Percentiles rank a stretch among this genome's conserved stretches.
Conservation (phyloP, 2,888 invertebrate species). For the Trichopria drosophilae region DNA sequence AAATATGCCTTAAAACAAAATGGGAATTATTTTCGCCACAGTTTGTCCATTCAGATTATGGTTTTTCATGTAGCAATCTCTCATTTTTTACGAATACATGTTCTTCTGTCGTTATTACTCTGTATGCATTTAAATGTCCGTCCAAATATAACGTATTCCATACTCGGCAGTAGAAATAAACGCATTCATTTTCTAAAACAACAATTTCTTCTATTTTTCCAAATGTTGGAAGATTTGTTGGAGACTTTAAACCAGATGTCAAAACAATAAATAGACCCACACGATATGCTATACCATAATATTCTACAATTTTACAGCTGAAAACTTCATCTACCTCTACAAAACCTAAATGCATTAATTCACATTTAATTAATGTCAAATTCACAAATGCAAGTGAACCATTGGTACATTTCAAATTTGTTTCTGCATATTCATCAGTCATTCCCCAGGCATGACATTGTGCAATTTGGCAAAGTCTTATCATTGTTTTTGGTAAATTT, state of each 20-base stretch:
- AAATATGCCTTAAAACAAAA: no score
- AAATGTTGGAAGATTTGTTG: conserved; percentile 27
- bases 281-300: conserved; percentile 30
- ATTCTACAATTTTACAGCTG: conserved; percentile 12
- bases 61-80: no score
- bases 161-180: conserved; percentile 19
- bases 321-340: conserved; percentile 13
- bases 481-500: conserved; percentile 28
- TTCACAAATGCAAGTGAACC: conserved; percentile 8
- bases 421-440: conserved; percentile 7
- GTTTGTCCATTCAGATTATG: no score
- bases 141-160: conserved; percentile 27
- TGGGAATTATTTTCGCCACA: no score
- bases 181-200: conserved; percentile 15
- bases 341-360: conserved; percentile 10
- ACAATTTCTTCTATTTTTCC: conserved; percentile 29
- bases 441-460: conserved; percentile 30
- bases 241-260: conserved; percentile 12
- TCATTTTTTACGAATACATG: neutral
- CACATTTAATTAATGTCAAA: conserved; percentile 5
- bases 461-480: conserved; percentile 21
- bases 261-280: conserved; percentile 24
- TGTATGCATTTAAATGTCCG: conserved; percentile 25
- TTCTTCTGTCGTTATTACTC: conserved; percentile 17
- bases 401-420: conserved; percentile 8